Percentiles rank a stretch among this genome's conserved stretches.
Conservation (phyloP, 2,113 vertebrate species). For the Asarcornis scutulata region DNA sequence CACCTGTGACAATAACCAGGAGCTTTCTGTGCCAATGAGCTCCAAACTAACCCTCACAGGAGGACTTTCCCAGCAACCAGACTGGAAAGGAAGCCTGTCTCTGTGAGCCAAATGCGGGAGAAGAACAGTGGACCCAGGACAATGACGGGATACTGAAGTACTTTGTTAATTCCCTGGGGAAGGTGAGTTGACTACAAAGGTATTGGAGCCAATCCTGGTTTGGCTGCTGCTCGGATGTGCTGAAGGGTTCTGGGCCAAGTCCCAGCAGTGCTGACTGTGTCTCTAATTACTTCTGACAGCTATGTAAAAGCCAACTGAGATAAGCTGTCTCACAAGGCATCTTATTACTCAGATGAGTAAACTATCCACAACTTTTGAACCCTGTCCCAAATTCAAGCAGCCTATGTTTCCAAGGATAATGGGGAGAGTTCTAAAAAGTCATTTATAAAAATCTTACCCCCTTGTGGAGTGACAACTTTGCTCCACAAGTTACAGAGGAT, state of each 20-base stretch:
- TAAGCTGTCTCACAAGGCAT: background rate
- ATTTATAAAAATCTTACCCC: background rate
- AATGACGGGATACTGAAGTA: background rate
- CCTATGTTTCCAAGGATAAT: background rate
- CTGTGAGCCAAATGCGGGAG: background rate
- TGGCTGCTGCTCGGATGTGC: background rate
- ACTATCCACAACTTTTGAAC: background rate
- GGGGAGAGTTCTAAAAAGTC: background rate
- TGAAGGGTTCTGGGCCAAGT: background rate
- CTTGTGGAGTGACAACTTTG: background rate
- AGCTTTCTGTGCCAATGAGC: background rate
- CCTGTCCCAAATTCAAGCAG: background rate
- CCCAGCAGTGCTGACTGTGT: background rate
- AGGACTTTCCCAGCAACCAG: background rate
- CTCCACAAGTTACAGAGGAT: background rate
- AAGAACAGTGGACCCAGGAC: background rate
- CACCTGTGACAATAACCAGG: background rate
- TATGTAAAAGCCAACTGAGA: background rate
- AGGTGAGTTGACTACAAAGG: background rate
- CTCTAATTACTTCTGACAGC: background rate
- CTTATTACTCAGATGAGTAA: background rate
- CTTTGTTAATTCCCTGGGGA: background rate
- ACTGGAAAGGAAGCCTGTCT: background rate
- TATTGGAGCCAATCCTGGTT: background rate
- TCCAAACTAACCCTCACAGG: background rate